Evolutionary conservation across 2,888 invertebrate species (phyloP), one percentile per base, ranked within the genome.

Genomic region (Zootermopsis nevadensis): DNA sequence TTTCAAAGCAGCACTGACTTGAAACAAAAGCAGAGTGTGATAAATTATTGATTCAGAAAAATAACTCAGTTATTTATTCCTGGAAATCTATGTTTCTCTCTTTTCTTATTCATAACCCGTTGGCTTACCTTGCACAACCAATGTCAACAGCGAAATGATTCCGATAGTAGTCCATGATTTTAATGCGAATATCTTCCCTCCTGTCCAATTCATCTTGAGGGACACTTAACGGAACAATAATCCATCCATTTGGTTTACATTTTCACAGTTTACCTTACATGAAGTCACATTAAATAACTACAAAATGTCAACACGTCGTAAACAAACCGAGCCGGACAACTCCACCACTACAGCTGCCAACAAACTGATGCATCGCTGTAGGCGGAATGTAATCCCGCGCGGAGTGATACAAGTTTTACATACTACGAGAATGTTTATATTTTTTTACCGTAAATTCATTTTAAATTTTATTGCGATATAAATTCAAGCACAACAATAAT

Each of bases 91-190:
- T 30, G 19, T 69, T 48, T 67, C 38, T 38, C 48, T 80, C 27
- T 77, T 77, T 80, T 80, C 81, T 81, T 81, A 69, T 42, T 35
- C 69, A 72, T 27, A 79, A 79, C 79, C 53, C 33, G 24, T 30
- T 53, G 24, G 35, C 80, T 83, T 74, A 83, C 83, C 83, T 80
- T 83, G 67, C 35, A 48, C 80, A 38, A 27, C 74, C 83, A 83
- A 80, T 83, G 80, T 83, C 83, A 83, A 83, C 80, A 83, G 33
- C 80, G 42, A 80, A 60, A 48, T 55, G 72, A 83, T 72, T 79
- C 72, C 83, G 74, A 83, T 74, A n/a, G 77, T 53, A 74, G 80
- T 80, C 80, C 83, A 83, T 79, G 55, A 55, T 55, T 38, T 74
- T 66, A 66, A 35, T 35, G 35, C 33, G 60, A 80, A 80, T 80